phyloP scores from a whole-genome alignment of 2,888 invertebrate species.

The Cosmia pyralina region DNA sequence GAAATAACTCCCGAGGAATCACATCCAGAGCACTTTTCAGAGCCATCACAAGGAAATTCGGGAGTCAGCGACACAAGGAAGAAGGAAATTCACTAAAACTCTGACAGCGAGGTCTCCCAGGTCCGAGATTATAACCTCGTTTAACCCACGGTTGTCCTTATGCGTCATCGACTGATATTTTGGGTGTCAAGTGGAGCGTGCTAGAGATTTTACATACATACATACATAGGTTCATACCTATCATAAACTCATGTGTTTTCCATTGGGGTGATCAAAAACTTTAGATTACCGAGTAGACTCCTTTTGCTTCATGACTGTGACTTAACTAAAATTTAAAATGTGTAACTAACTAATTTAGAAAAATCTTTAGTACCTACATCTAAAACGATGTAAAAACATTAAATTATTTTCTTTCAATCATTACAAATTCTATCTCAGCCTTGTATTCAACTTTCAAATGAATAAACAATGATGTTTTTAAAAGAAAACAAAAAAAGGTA shows the following conservation, averaged over 20 bases:
- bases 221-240: too few relatives aligned
- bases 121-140: constrained; percentile 2
- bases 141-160: constrained; percentile 3
- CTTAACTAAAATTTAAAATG: background rate
- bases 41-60: background rate
- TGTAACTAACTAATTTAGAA: background rate
- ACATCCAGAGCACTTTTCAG: background rate
- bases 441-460: constrained; percentile 40
- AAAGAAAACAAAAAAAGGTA: constrained; percentile 45
- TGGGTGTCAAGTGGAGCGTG: background rate
- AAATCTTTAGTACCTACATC: background rate
- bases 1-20: background rate
- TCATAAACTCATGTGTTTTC: background rate
- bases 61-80: background rate
- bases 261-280: background rate
- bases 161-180: background rate
- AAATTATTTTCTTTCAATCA: constrained; percentile 25
- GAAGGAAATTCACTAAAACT: background rate
- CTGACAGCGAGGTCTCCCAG: background rate
- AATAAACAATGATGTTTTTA: constrained; percentile 44
- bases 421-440: constrained; percentile 38
- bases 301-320: background rate
- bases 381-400: constrained; percentile 1
- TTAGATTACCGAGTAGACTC: background rate
- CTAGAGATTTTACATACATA: background rate